Percentiles rank a stretch among this genome's conserved stretches.
These are phyloP conservation scores for Pseudolaguvia tuberculata DNA, from an alignment of 2,113 vertebrate genomes.

Conservation along the genomic window DNA sequence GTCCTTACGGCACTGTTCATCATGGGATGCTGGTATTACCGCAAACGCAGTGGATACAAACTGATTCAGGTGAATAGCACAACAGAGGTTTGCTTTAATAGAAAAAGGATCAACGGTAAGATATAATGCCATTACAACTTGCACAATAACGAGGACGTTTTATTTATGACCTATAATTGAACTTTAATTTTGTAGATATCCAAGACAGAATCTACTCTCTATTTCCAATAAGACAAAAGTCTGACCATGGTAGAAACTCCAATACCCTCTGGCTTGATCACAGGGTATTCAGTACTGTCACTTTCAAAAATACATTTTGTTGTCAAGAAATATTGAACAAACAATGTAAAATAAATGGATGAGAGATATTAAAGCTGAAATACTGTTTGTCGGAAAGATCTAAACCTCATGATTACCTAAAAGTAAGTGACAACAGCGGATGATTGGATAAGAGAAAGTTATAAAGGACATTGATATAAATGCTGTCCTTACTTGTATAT, in stretches of 20 bases:
- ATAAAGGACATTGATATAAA: background rate
- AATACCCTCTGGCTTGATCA: too few relatives aligned
- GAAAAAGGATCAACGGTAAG: too few relatives aligned
- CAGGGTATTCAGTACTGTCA: background rate
- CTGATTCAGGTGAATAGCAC: slow-evolving; percentile 72
- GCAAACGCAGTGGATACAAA: slow-evolving; percentile 81
- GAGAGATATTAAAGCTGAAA: background rate
- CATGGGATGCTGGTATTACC: slow-evolving; percentile 88
- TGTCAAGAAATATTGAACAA: background rate
- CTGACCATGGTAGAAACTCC: too few relatives aligned
- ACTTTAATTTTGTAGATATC: too few relatives aligned
- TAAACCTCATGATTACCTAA: background rate
- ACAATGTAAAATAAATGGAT: background rate
- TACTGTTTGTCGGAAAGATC: background rate
- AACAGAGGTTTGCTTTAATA: too few relatives aligned
- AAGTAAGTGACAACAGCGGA: background rate
- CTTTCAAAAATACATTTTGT: background rate
- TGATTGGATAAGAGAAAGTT: background rate
- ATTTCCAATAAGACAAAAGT: too few relatives aligned
- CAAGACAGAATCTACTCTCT: too few relatives aligned
- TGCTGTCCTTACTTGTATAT: background rate
- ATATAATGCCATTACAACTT: too few relatives aligned
- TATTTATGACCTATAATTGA: too few relatives aligned
- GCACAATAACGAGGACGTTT: too few relatives aligned
- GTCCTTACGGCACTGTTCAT: slow-evolving; percentile 79